These are phyloP conservation scores for Stegophylla sp. DNA, from an alignment of 2,888 invertebrate species.

Conservation along the genomic window DNA sequence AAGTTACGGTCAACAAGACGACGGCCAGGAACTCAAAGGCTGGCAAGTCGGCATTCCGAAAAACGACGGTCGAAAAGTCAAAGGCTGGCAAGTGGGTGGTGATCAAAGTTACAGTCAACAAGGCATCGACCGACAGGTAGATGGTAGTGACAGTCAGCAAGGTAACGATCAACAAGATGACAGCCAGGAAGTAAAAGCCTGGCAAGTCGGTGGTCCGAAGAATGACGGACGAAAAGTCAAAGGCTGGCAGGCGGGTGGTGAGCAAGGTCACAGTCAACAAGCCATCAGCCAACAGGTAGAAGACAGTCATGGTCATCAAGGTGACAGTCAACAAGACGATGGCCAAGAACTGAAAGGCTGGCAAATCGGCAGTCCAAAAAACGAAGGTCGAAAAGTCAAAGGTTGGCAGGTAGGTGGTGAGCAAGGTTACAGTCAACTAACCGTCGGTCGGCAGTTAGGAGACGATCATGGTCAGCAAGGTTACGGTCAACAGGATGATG, in stretches of 20 bases:
- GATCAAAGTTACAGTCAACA: no score
- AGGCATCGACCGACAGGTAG: background rate
- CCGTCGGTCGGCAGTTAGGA: background rate
- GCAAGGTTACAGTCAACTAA: no score
- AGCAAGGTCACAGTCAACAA: no score
- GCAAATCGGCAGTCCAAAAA: no score
- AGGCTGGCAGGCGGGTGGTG: no score
- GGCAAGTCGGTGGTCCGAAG: no score
- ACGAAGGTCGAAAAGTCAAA: background rate
- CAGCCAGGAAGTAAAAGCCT: background rate
- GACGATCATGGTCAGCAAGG: background rate
- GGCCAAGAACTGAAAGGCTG: no score
- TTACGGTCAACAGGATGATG: background rate
- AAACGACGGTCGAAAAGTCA: background rate
- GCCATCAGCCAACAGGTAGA: background rate
- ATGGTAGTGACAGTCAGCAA: background rate
- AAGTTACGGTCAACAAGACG: background rate
- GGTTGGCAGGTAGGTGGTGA: background rate
- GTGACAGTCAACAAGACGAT: background rate
- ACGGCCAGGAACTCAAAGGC: no score
- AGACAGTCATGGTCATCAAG: background rate
- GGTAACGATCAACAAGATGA: background rate
- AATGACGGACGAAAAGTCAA: no score
- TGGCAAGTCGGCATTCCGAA: no score
- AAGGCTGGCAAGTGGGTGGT: background rate